Conservation (phyloP, 2,797 vertebrate genomes). For the Sternotherus odoratus region DNA sequence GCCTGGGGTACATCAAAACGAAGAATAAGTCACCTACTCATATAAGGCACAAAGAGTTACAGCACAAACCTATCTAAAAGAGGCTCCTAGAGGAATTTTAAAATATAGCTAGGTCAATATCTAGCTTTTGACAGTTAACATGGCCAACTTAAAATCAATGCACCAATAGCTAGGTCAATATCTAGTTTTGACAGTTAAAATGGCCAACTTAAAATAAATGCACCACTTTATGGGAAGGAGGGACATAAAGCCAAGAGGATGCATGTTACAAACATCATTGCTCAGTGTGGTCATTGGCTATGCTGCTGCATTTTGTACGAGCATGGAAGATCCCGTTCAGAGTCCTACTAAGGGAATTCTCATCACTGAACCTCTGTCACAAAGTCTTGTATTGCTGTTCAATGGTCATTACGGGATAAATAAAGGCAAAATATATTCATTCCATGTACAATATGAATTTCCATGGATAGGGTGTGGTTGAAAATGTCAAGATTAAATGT, state of each 20-base stretch:
- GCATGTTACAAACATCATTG: fast-evolving
- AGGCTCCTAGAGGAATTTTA: background rate
- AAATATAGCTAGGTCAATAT: background rate
- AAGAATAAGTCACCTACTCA: background rate
- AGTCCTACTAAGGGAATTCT: fast-evolving
- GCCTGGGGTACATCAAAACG: background rate
- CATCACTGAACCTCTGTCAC: fast-evolving
- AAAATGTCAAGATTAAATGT: background rate
- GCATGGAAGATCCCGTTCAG: fast-evolving
- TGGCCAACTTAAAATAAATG: background rate
- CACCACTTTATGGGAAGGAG: background rate
- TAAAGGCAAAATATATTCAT: background rate
- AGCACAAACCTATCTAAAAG: background rate
- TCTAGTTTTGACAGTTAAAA: background rate
- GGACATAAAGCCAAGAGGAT: background rate
- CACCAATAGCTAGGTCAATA: background rate
- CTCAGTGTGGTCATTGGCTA: fast-evolving
- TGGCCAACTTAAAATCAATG: background rate
- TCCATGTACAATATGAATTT: background rate
- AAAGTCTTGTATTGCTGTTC: background rate
- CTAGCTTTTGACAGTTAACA: background rate
- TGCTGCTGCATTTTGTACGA: fast-evolving
- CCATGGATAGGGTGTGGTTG: fast-evolving
- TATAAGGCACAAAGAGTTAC: fast-evolving
- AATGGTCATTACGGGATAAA: background rate